Evolutionary conservation across 2,888 invertebrate genomes (phyloP), one percentile per base, ranked within the genome.

Genomic region (Drosophila robusta): DNA sequence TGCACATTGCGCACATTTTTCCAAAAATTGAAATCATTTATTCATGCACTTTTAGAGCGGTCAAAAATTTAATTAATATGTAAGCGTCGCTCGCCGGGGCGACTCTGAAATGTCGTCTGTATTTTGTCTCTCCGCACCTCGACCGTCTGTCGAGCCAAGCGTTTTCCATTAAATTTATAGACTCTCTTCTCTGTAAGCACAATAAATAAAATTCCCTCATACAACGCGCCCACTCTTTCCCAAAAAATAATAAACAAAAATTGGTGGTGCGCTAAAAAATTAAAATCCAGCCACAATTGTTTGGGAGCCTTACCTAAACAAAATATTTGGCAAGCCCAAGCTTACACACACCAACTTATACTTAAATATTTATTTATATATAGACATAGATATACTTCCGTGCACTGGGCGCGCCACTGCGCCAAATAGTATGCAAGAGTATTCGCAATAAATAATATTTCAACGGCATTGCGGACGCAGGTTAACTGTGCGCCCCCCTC

Each of bases 371-470:
- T 47, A 3, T 52, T 18, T 44, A 22, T 32, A n/a, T 18, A 24
- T 18, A 8, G 12, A 4, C 32, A 16, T 39, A 29, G 14, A 14
- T 18, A 14, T 24, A 8, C n/a, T 16, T 38, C 29, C 32, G 42
- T 63, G 51, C 50, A 54, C 44, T 54, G 67, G 56, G 41, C 47
- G 26, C 47, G 54, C 64, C 71, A 71, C 47, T 83, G 71, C 87
- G 70, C 71, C 81, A 78, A 78, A 80, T 74, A 70, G 65, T 86
- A 68, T 88, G 88, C 80, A 83, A 77, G 71, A 86, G 63, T 75
- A 60, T 69, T 75, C 80, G 86, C 74, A 69, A 85, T 83, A 86
- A 76, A 82, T 73, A 79, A 82, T 87, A 83, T 86, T 83, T 71
- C 89, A 88, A 83, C 86, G 68, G 88, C 74, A 83, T 66, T 80